Evolutionary conservation across 30 jellyfish, hydroid and myxozoan species (phyloP).

Genomic region (Cassiopea xamachana): DNA sequence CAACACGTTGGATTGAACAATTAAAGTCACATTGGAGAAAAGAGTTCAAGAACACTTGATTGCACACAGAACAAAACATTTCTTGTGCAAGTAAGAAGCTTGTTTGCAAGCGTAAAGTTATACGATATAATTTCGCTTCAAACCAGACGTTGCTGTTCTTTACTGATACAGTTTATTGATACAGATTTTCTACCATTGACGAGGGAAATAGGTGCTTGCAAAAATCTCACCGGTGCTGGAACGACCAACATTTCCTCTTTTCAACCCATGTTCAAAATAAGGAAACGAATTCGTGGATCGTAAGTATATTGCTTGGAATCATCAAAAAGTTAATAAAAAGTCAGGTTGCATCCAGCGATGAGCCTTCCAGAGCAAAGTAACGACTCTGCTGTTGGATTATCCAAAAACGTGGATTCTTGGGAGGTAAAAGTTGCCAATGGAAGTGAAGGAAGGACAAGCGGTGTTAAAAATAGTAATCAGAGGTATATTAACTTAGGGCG

Average conservation of each 20-base stretch:
- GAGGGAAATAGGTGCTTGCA: no score
- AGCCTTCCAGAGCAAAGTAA: not conserved
- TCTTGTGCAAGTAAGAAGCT: no score
- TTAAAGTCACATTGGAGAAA: not conserved
- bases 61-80: not conserved
- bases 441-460: not conserved
- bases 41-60: not conserved
- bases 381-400: not conserved
- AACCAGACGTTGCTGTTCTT: no score
- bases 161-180: no score
- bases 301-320: not conserved
- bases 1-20: not conserved
- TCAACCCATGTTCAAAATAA: no score
- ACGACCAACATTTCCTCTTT: no score
- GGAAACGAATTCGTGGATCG: no score
- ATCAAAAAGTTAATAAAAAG: not conserved
- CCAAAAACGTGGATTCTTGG: conserved; percentile 9
- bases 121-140: no score
- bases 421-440: not conserved
- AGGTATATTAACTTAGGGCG: not conserved
- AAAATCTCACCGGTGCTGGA: no score
- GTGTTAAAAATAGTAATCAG: not conserved
- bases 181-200: no score
- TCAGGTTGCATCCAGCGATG: not conserved
- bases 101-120: no score